A percentile compares a stretch with the other conserved stretches of the same genome.
Conservation (phyloP, 2,797 vertebrate species). For the Xiphophorus birchmanni region DNA sequence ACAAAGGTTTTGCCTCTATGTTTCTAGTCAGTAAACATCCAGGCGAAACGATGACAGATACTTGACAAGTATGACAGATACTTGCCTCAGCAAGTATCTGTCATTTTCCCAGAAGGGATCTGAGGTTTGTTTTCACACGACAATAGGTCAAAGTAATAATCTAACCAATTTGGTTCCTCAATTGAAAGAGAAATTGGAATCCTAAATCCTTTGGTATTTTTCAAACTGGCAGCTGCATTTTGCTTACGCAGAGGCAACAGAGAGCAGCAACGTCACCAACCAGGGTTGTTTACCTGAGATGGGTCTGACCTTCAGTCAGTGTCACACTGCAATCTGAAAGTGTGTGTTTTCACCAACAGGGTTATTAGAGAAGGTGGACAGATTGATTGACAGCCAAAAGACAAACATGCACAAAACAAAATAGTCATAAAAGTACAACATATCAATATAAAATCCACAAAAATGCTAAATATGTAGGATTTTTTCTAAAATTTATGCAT, state of each 20-base stretch:
- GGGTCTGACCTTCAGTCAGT: conserved; percentile 29
- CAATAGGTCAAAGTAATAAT: conserved; percentile 41
- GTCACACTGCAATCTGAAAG: conserved; percentile 37
- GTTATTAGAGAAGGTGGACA: conserved; percentile 11
- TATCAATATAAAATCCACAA: not conserved
- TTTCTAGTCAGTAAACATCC: not conserved
- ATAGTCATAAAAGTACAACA: not conserved
- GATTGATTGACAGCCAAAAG: not conserved
- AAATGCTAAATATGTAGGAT: not conserved
- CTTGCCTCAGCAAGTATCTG: not conserved
- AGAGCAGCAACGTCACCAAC: conserved; percentile 26
- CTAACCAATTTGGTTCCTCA: conserved; percentile 38
- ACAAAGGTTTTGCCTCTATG: conserved; percentile 7
- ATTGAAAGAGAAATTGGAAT: conserved; percentile 40
- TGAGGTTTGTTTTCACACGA: conserved; percentile 18
- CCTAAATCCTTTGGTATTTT: conserved; percentile 36
- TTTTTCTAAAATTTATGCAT: not conserved
- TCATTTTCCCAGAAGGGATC: conserved; percentile 35
- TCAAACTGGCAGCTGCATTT: conserved; percentile 27
- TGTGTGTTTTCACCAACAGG: conserved; percentile 33
- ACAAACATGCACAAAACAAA: no score
- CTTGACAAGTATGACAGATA: no score
- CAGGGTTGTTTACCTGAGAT: conserved; percentile 34
- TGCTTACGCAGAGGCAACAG: conserved; percentile 22
- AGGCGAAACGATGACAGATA: no score